Base-by-base conservation (phyloP, 1,140 invertebrate species). In the Drosophila nannoptera region DNA sequence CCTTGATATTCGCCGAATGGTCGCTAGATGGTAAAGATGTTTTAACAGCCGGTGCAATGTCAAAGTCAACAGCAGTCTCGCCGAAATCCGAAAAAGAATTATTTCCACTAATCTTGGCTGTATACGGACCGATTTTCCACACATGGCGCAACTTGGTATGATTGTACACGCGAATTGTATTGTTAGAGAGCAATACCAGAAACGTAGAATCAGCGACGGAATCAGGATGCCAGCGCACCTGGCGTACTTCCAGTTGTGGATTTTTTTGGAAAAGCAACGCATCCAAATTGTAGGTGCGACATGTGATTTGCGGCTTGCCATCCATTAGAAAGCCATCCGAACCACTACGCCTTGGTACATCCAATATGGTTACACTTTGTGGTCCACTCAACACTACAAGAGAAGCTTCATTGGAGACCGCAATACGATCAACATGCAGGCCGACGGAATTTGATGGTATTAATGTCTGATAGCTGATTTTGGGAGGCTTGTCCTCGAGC, bases 41-140 rank as follows among this genome's bases (percentile, higher is more conserved):
- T 12, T 86, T 88, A 5, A 69, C 53, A 14, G 94, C 92, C 0
- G 93, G 93, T 0, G 92, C 93, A 73, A 97, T 94, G 81, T 96
- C 95, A 90, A 98, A 97, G 83, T 95, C 94, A 3, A 97, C 94
- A 0, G 95, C 95, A 0, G 92, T 92, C 69, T 97, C 95, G 0
- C 96, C 96, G 4, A 97, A 91, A 9, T 92, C 93, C 3, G 92
- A 91, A 0, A 84, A 36, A 0, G 73, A 81, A 8, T 33, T 68
- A 35, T 76, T 87, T 0, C 49, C 38, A 6, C 48, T 45, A 0
- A 40, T 45, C 3, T 58, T 73, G 0, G 52, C 16, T 4, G 70
- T 55, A 4, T 69, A 33, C 0, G 89, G 89, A 0, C 90, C 90
- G 11, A 90, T 78, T 40, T 80, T 74, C 90, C 90, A 90, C 6